These are phyloP conservation scores for Idaea dimidiata DNA, from an alignment of 2,888 invertebrate genomes.

Conservation along the genomic window DNA sequence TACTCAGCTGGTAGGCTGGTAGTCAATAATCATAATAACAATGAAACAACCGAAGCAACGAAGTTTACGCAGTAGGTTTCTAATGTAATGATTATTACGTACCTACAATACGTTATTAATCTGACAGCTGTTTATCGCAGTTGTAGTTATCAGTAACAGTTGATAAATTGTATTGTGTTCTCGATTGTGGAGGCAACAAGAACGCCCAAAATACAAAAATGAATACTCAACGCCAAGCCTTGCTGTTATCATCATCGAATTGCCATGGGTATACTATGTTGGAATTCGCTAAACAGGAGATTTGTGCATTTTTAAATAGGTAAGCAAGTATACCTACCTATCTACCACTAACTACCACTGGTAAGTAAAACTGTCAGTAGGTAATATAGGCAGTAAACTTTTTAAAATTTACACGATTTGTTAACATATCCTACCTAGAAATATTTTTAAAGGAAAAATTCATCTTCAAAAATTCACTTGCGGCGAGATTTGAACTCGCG, in stretches of 20 bases:
- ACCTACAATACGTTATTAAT: constrained; percentile 9
- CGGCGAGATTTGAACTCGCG: too few relatives aligned
- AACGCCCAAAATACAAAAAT: constrained; percentile 12
- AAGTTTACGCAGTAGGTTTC: too few relatives aligned
- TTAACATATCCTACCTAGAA: too few relatives aligned
- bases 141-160: constrained; percentile 3
- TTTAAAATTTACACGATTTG: too few relatives aligned
- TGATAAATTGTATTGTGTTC: neutral
- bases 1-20: too few relatives aligned
- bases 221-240: constrained; percentile 67
- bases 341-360: too few relatives aligned
- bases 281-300: constrained; percentile 84
- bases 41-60: too few relatives aligned
- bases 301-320: constrained; percentile 81
- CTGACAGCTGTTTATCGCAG: constrained; percentile 19
- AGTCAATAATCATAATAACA: too few relatives aligned
- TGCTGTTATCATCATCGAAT: constrained; percentile 86
- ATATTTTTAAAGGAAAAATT: too few relatives aligned
- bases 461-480: too few relatives aligned
- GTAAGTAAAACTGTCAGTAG: too few relatives aligned
- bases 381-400: too few relatives aligned
- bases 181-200: neutral
- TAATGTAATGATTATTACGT: neutral
- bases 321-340: constrained; percentile 50
- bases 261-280: constrained; percentile 84